Conservation (phyloP, 2,113 vertebrate species). For the Tachysurus fulvidraco region DNA sequence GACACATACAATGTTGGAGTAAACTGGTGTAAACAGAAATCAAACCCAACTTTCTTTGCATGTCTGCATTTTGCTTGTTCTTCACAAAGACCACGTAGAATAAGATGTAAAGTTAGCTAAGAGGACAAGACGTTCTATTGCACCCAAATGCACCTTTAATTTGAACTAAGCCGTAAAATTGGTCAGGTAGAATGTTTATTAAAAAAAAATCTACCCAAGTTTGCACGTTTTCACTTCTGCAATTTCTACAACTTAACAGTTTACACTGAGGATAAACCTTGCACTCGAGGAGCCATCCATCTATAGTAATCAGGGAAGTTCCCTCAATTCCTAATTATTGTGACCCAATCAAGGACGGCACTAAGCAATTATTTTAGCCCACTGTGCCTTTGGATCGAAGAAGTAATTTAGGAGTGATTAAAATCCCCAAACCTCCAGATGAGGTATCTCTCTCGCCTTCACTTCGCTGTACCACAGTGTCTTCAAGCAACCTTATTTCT, state of each 20-base stretch:
- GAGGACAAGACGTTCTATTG: neutral
- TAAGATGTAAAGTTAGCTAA: neutral
- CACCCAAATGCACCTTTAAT: neutral
- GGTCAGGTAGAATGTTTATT: neutral
- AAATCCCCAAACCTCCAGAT: constrained; percentile 30
- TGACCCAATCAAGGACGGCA: constrained; percentile 27
- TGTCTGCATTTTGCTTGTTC: neutral
- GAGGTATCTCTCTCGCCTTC: neutral
- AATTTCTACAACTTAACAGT: neutral
- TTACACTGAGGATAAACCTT: neutral
- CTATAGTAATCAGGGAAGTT: constrained; percentile 13
- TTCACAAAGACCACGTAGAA: neutral
- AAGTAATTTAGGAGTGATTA: constrained; percentile 55
- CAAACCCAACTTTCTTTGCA: neutral
- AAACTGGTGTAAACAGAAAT: neutral
- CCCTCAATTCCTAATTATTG: constrained; percentile 30
- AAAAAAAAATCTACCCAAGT: neutral
- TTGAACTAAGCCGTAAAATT: neutral
- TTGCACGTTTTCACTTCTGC: neutral
- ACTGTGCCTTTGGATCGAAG: constrained; percentile 29
- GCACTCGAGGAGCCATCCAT: constrained; percentile 15
- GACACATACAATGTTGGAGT: neutral
- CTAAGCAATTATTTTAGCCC: constrained; percentile 29
- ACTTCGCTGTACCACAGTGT: neutral
- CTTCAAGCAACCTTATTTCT: constrained; percentile 14